phyloP scores from a whole-genome alignment of 2,797 vertebrate species.

The Cheirogaleus major region DNA sequence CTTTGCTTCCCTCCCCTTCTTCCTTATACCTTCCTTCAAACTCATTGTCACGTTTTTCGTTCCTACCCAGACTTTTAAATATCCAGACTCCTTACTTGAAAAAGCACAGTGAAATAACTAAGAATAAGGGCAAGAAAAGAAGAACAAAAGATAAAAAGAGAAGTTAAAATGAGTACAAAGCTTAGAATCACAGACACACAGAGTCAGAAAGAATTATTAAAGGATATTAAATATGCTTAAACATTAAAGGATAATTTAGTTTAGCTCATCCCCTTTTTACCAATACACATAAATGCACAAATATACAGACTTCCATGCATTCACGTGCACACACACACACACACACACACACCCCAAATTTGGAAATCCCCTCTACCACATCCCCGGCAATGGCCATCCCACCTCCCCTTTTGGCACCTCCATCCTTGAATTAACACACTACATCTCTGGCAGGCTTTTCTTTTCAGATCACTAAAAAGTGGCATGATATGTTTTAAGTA shows the following conservation, averaged over 20 bases:
- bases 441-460: background rate
- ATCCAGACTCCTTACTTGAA: conserved; percentile 15
- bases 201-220: background rate
- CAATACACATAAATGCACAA: background rate
- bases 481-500: background rate
- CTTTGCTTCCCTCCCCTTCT: conserved; percentile 56
- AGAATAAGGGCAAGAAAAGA: background rate
- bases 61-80: conserved; percentile 47
- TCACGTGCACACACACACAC: background rate
- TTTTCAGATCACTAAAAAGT: background rate
- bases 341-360: background rate
- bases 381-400: background rate
- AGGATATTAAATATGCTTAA: background rate
- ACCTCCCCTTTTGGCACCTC: background rate
- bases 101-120: background rate
- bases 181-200: background rate
- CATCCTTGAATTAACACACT: background rate
- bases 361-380: background rate
- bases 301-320: background rate
- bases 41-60: background rate
- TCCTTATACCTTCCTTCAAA: conserved; percentile 54
- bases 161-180: background rate
- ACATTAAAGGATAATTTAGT: background rate
- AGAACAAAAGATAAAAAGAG: background rate
- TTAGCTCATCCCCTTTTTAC: background rate